phyloP scores from a whole-genome alignment of 1,140 invertebrate genomes.

The Neotoxoptera formosana region DNA sequence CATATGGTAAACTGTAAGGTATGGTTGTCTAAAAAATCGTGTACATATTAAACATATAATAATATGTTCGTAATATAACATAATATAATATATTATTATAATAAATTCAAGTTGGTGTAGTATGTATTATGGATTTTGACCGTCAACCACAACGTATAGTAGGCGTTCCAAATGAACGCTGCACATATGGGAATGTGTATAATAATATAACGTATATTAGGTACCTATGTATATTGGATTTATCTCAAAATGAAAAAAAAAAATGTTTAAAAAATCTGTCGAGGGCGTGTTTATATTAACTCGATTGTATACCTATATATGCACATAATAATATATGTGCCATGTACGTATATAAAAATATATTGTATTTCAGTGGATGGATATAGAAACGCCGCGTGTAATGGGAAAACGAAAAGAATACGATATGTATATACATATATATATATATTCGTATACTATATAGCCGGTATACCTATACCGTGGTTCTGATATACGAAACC shows the following conservation, averaged over 20 bases:
- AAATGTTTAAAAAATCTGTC: neutral
- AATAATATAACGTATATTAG: neutral
- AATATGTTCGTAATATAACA: neutral
- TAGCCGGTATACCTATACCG: neutral
- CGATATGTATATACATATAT: neutral
- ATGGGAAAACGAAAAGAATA: neutral
- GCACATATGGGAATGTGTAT: neutral
- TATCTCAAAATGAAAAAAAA: neutral
- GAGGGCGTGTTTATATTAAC: conserved; percentile 5
- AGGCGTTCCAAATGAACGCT: neutral
- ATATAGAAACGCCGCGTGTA: neutral
- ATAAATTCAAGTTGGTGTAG: neutral
- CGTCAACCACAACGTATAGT: neutral
- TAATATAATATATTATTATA: conserved; percentile 13
- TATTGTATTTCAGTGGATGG: neutral
- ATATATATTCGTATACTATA: neutral
- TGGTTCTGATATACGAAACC: conserved; percentile 25
- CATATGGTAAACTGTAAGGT: neutral
- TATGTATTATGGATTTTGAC: neutral
- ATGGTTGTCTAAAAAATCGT: neutral
- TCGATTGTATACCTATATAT: neutral
- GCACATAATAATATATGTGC: neutral
- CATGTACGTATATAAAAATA: neutral
- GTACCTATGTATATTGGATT: neutral
- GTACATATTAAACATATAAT: neutral